These are phyloP conservation scores for Euschistus heros DNA, from an alignment of 1,140 invertebrate genomes.

Conservation along the genomic window DNA sequence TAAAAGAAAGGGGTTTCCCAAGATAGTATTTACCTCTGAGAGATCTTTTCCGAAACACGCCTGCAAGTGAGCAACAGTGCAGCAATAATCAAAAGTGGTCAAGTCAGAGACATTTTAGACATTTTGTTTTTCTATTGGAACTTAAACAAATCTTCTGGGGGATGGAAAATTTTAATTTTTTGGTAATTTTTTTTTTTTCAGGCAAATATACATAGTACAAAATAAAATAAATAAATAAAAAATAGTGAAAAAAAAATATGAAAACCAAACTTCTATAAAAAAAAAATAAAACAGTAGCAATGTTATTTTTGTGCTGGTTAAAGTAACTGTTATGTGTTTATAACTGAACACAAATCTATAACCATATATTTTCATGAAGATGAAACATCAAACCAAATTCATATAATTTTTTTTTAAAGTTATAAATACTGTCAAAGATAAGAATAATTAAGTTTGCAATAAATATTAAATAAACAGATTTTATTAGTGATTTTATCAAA, in stretches of 20 bases:
- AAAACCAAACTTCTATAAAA: too few relatives aligned
- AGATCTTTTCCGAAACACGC: constrained; percentile 87
- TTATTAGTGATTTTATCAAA: too few relatives aligned
- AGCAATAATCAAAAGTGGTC: constrained; percentile 33
- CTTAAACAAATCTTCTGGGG: background rate
- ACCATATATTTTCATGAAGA: too few relatives aligned
- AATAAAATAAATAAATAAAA: constrained; percentile 1
- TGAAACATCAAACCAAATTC: too few relatives aligned
- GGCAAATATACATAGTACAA: constrained; percentile 3
- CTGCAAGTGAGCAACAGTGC: constrained; percentile 39
- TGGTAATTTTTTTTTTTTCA: background rate
- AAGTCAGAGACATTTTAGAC: constrained; percentile 23
- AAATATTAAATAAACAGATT: too few relatives aligned
- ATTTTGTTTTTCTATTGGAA: background rate
- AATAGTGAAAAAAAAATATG: background rate
- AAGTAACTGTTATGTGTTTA: too few relatives aligned
- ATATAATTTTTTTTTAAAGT: too few relatives aligned
- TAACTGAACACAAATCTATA: too few relatives aligned
- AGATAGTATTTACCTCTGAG: constrained; percentile 43
- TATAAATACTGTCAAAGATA: too few relatives aligned
- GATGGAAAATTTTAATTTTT: background rate
- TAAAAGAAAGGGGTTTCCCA: constrained; percentile 35
- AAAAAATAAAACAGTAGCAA: background rate
- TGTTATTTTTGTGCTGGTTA: too few relatives aligned
- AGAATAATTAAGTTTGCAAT: too few relatives aligned